Evolutionary conservation across 2,113 vertebrate genomes (phyloP).

Genomic region (Emydocephalus ijimae): DNA sequence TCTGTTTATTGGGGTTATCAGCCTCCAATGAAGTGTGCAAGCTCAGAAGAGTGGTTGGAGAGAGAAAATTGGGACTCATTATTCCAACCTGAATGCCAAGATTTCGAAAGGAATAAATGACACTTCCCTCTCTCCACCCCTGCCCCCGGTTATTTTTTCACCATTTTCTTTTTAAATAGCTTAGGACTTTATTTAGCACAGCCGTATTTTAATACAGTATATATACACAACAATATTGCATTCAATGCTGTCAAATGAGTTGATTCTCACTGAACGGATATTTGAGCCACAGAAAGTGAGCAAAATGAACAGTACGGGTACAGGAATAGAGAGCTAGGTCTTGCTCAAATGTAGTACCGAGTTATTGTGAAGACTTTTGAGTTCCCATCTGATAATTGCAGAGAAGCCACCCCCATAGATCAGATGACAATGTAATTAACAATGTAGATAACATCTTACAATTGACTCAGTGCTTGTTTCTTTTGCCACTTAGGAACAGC

Average conservation of each 20-base stretch:
- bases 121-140: too few species aligned
- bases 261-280: not conserved
- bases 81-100: not conserved
- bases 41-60: not conserved
- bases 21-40: not conserved
- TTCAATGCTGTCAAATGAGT: not conserved
- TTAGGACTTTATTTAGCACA: constrained; percentile 16
- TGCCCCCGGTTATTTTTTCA: not conserved
- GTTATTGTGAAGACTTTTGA: not conserved
- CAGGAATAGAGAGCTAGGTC: not conserved
- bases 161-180: not conserved
- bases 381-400: not conserved
- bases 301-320: not conserved
- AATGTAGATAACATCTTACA: not conserved
- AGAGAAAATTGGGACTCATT: not conserved
- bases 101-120: not conserved
- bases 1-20: not conserved
- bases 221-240: not conserved
- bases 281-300: not conserved
- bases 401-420: not conserved
- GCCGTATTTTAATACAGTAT: not conserved
- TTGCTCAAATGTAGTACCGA: not conserved
- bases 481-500: not conserved
- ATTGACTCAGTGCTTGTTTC: not conserved
- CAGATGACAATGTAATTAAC: not conserved